These are phyloP conservation scores for Mythimna albipuncta DNA, from an alignment of 2,888 invertebrate genomes.

Conservation along the genomic window DNA sequence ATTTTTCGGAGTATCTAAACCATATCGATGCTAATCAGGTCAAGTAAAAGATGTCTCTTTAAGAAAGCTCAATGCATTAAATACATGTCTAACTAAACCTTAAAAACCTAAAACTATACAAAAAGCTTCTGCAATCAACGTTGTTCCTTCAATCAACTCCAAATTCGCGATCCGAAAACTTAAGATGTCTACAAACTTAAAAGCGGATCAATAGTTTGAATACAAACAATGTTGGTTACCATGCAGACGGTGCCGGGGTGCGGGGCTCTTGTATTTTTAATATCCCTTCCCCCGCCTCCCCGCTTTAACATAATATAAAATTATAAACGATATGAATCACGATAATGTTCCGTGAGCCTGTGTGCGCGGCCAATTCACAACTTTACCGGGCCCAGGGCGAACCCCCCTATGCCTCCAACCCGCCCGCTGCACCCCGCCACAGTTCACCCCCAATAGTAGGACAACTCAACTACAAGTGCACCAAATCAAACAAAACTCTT, in stretches of 20 bases:
- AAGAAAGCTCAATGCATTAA: background rate
- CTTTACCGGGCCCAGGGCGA: constrained; percentile 79
- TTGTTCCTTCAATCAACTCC: background rate
- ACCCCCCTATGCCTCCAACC: constrained; percentile 68
- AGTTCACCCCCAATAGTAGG: constrained; percentile 54
- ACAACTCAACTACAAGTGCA: constrained; percentile 45
- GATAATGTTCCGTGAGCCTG: constrained; percentile 87
- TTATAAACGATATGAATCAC: constrained; percentile 91
- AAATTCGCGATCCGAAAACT: constrained; percentile 22
- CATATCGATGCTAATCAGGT: background rate
- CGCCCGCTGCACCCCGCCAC: constrained; percentile 69
- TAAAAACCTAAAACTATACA: background rate
- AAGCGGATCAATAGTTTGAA: constrained; percentile 85
- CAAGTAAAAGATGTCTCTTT: background rate
- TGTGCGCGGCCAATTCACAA: constrained; percentile 89
- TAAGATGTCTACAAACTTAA: constrained; percentile 64
- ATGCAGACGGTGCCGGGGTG: constrained; percentile 81
- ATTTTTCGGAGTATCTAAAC: background rate
- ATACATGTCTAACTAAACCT: background rate
- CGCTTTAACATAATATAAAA: constrained; percentile 90
- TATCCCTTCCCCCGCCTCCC: constrained; percentile 80
- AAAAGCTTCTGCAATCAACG: background rate
- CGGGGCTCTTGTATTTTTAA: constrained; percentile 88
- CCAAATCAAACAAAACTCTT: constrained; percentile 35
- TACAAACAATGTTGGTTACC: constrained; percentile 87